phyloP scores from a whole-genome alignment of 2,797 vertebrate genomes.

The Malurus leucopterus region DNA sequence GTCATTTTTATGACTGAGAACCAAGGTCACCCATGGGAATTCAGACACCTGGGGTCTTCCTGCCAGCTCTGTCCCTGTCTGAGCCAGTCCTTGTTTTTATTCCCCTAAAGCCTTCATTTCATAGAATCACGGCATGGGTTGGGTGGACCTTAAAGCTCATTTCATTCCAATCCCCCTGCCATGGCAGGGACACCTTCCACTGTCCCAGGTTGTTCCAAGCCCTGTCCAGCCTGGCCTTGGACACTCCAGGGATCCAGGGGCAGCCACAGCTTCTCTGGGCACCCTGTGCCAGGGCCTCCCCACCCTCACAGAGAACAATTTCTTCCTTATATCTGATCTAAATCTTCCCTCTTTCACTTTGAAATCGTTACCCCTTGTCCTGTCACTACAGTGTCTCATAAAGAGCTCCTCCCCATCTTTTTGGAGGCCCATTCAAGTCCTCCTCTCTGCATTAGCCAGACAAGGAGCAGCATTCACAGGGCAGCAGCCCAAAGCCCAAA shows the following conservation, averaged over 20 bases:
- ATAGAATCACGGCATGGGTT: neutral
- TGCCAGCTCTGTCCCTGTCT: neutral
- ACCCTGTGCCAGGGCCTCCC: fast-evolving
- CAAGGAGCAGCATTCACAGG: neutral
- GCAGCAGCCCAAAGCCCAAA: neutral
- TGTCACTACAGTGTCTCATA: neutral
- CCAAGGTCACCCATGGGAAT: neutral
- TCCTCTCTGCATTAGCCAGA: neutral
- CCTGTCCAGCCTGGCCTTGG: fast-evolving
- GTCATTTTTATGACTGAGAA: neutral
- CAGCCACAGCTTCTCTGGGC: neutral
- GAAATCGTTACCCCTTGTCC: neutral
- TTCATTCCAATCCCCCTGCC: neutral
- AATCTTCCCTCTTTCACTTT: neutral
- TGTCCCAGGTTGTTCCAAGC: neutral
- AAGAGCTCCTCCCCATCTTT: neutral
- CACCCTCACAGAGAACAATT: neutral
- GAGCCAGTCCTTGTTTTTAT: neutral
- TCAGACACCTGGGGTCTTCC: neutral
- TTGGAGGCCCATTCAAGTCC: no score
- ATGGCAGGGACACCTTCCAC: neutral
- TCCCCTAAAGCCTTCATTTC: neutral
- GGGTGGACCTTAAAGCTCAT: neutral
- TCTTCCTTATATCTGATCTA: neutral
- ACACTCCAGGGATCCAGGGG: neutral